Percentiles rank a stretch among this genome's conserved stretches.
Conservation (phyloP, 2,888 invertebrate species). For the Hipparchia sbordonii region DNA sequence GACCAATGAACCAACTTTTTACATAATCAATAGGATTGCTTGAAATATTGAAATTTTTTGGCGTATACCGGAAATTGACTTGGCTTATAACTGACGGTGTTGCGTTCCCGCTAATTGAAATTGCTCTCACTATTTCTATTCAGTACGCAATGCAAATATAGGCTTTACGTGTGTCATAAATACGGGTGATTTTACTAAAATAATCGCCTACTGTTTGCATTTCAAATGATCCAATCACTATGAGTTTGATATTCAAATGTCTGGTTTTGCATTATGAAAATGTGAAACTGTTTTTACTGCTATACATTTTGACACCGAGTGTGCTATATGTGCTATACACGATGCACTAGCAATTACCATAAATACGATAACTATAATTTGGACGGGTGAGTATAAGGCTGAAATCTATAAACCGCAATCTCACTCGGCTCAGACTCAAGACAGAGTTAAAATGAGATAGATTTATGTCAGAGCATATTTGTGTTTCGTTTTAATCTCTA, state of each 20-base stretch:
- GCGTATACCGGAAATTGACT: conserved; percentile 39
- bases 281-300: not conserved
- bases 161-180: not conserved
- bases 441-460: no score
- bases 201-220: conserved; percentile 1
- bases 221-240: conserved; percentile 13
- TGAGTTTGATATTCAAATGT: conserved; percentile 13
- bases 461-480: no score
- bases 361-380: not conserved
- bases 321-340: not conserved
- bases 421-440: no score
- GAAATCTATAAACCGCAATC: no score
- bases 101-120: conserved; percentile 38
- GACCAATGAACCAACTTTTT: not conserved
- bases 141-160: conserved; percentile 25
- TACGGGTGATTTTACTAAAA: not conserved
- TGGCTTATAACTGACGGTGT: conserved; percentile 37
- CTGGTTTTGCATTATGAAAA: conserved; percentile 12
- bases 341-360: not conserved
- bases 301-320: not conserved
- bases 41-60: conserved; percentile 34
- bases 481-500: no score
- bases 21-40: conserved; percentile 11
- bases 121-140: conserved; percentile 32
- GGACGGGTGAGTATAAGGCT: no score